These are phyloP conservation scores for Apotomis betuletana DNA, from an alignment of 2,888 invertebrate genomes.

Conservation along the genomic window DNA sequence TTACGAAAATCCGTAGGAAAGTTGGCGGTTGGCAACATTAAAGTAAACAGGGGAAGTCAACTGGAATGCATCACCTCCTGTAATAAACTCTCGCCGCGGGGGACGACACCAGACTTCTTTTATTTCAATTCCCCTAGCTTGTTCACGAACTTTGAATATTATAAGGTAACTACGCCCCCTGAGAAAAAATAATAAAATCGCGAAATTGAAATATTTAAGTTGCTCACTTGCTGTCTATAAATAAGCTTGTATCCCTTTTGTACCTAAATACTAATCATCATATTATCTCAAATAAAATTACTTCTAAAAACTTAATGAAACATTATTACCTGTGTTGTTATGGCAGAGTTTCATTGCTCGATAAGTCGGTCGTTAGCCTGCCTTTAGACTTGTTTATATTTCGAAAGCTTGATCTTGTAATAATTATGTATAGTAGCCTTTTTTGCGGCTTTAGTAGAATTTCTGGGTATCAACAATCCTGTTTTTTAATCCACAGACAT, in stretches of 20 bases:
- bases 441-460: too few species aligned
- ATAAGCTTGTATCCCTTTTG: slow-evolving; percentile 2
- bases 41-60: slow-evolving; percentile 59
- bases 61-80: slow-evolving; percentile 61
- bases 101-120: slow-evolving; percentile 61
- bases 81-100: slow-evolving; percentile 61
- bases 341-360: too few species aligned
- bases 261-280: not conserved
- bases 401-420: too few species aligned
- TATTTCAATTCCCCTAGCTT: slow-evolving; percentile 69
- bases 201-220: slow-evolving; percentile 28
- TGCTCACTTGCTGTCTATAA: slow-evolving; percentile 9
- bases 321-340: not conserved
- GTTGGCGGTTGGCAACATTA: slow-evolving; percentile 55
- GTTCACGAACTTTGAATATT: slow-evolving; percentile 65
- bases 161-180: slow-evolving; percentile 55
- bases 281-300: not conserved
- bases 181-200: slow-evolving; percentile 53
- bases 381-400: too few species aligned
- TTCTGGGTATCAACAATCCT: too few species aligned
- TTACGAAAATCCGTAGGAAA: slow-evolving; percentile 59
- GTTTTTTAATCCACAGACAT: too few species aligned
- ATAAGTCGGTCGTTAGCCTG: too few species aligned
- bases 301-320: not conserved
- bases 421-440: too few species aligned